These are phyloP conservation scores for Brachionus rubens DNA, from an alignment of 1,140 invertebrate species.

Conservation along the genomic window DNA sequence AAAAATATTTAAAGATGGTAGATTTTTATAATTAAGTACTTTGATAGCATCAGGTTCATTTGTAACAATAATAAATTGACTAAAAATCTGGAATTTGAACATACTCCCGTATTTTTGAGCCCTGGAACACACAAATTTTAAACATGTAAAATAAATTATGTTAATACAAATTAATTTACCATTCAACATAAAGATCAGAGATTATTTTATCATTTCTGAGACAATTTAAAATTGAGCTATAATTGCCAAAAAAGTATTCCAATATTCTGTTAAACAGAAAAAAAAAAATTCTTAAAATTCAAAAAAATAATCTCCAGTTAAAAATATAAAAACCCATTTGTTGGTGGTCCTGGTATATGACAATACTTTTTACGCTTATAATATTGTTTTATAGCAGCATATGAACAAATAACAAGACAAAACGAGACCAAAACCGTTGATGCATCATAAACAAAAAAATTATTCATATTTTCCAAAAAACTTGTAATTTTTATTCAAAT, in stretches of 20 bases:
- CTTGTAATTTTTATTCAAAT: too few relatives aligned
- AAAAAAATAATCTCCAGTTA: too few relatives aligned
- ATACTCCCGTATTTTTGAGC: conserved; percentile 13
- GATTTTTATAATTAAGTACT: neutral
- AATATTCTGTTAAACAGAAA: neutral
- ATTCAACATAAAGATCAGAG: conserved; percentile 9
- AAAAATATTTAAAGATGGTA: neutral
- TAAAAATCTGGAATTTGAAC: conserved; percentile 27
- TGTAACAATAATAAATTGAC: neutral
- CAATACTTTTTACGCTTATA: neutral
- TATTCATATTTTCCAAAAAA: too few relatives aligned
- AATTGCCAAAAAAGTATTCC: conserved; percentile 8
- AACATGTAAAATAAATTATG: neutral
- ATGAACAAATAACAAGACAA: too few relatives aligned
- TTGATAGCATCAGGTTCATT: conserved; percentile 24
- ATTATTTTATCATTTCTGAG: neutral
- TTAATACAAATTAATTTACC: neutral
- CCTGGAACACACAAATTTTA: neutral
- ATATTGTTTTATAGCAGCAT: too few relatives aligned
- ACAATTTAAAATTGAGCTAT: neutral
- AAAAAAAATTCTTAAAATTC: too few relatives aligned
- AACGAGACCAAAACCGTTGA: too few relatives aligned
- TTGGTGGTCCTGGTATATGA: neutral
- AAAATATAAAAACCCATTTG: conserved; percentile 2
- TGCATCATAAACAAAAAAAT: too few relatives aligned